Conservation (phyloP, 2,113 vertebrate genomes). For the Gracilinanus agilis region DNA sequence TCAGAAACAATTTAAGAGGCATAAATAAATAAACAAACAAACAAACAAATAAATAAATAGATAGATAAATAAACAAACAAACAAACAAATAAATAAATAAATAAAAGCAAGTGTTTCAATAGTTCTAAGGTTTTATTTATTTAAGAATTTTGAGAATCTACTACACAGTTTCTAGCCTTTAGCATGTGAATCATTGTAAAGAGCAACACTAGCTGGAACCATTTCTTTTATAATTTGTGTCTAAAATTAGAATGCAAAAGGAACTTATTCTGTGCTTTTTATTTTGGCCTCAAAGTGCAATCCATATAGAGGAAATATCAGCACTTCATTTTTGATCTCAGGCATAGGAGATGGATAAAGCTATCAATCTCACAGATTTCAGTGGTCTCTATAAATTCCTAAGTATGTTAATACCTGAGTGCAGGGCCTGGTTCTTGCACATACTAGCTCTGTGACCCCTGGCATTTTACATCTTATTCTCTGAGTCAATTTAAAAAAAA, state of each 20-base stretch:
- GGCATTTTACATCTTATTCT: not conserved
- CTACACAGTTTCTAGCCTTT: not conserved
- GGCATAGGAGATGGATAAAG: not conserved
- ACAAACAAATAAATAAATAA: too few species aligned
- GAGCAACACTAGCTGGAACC: not conserved
- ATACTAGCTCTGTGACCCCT: not conserved
- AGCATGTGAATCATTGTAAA: not conserved
- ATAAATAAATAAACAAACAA: too few species aligned
- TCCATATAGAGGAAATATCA: not conserved
- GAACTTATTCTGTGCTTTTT: not conserved
- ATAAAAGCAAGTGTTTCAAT: not conserved
- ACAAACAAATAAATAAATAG: too few species aligned
- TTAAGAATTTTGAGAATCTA: not conserved
- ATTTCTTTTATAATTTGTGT: not conserved
- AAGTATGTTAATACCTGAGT: not conserved
- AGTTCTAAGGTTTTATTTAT: not conserved
- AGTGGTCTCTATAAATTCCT: not conserved
- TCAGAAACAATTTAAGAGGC: not conserved
- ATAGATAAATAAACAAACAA: too few species aligned
- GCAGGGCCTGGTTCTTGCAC: not conserved
- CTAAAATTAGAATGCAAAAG: not conserved
- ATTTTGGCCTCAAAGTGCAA: not conserved
- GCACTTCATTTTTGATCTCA: not conserved
- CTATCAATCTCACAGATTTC: not conserved
- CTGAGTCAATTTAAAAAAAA: not conserved